Conservation (phyloP, 2,797 vertebrate species). For the Petrocephalus sullivani region DNA sequence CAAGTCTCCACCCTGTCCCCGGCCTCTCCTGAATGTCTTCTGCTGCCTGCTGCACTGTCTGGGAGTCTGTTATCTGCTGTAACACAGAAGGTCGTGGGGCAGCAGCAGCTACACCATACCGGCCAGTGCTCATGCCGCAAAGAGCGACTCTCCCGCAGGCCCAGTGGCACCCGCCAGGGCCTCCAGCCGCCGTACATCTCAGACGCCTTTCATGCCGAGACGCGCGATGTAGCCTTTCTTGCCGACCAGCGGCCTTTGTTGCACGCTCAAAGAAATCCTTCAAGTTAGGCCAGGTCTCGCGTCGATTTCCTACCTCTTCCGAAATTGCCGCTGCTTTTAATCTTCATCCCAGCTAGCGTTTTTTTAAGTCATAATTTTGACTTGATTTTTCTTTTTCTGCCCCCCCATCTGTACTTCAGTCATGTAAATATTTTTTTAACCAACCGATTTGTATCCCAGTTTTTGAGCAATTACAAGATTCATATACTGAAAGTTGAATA, state of each 20-base stretch:
- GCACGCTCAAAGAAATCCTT: background rate
- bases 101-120: background rate
- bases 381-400: background rate
- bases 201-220: background rate
- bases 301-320: background rate
- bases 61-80: background rate
- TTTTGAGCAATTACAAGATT: background rate
- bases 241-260: background rate
- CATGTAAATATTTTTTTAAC: background rate
- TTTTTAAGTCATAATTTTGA: background rate
- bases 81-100: background rate
- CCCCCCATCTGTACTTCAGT: background rate
- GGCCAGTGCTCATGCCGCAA: background rate
- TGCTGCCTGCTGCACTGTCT: background rate
- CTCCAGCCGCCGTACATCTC: background rate
- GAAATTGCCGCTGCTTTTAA: background rate
- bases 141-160: background rate
- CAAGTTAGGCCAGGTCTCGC: background rate
- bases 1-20: background rate
- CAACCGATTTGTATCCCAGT: background rate
- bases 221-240: background rate
- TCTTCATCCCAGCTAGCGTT: background rate
- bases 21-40: background rate
- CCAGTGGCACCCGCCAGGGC: background rate
- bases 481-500: background rate